Percentiles rank a stretch among this genome's conserved stretches.
These are phyloP conservation scores for Rhinichthys osculus DNA, from an alignment of 2,797 vertebrate species.

Conservation along the genomic window DNA sequence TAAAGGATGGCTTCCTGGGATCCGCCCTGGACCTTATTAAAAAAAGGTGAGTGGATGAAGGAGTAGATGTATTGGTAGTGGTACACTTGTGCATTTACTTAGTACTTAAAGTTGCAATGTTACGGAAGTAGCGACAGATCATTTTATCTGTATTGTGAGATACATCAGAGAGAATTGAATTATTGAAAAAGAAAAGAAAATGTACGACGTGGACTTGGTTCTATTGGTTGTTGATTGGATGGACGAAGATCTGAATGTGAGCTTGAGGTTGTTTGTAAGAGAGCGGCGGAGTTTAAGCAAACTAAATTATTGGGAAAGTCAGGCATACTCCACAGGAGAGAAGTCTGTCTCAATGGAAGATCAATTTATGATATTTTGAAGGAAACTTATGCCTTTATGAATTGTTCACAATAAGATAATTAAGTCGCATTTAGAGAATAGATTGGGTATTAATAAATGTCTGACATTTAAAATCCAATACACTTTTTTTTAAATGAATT, in stretches of 20 bases:
- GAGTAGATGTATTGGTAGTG: background rate
- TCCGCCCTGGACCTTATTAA: conserved; percentile 91
- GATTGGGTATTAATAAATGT: background rate
- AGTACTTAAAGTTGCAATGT: background rate
- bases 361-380: background rate
- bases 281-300: background rate
- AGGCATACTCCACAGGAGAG: background rate
- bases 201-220: background rate
- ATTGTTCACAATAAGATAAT: background rate
- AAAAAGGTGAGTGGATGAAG: conserved; percentile 82
- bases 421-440: background rate
- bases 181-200: no score
- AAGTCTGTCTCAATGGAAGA: background rate
- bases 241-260: background rate
- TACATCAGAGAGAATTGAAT: background rate
- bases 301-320: background rate
- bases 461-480: no score
- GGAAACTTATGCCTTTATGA: background rate
- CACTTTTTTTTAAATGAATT: background rate
- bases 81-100: background rate
- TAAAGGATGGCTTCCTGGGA: conserved; percentile 90
- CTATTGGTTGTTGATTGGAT: background rate
- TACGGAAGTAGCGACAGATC: background rate
- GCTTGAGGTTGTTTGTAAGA: background rate
- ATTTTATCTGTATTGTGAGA: background rate